Conservation (phyloP, 2,888 invertebrate species). For the Chymomyza amoena region DNA sequence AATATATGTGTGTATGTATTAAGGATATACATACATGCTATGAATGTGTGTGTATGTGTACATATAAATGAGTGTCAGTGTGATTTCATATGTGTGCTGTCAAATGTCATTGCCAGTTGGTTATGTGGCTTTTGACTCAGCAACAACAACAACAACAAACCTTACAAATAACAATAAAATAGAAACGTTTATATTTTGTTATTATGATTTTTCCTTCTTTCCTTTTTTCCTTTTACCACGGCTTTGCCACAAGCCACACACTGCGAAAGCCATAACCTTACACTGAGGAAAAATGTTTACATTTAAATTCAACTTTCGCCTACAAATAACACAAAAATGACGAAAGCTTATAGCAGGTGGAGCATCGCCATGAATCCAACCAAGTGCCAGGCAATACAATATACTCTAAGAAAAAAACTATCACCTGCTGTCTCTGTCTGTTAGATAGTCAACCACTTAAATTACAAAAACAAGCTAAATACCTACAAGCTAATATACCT, state of each 20-base stretch:
- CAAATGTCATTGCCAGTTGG: constrained; percentile 71
- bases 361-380: too few relatives aligned
- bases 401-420: too few relatives aligned
- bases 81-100: constrained; percentile 36
- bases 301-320: too few relatives aligned
- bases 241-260: background rate
- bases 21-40: background rate
- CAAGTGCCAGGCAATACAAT: too few relatives aligned
- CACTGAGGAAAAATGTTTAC: background rate
- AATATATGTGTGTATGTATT: background rate
- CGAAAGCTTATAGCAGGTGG: too few relatives aligned
- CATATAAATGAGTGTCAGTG: constrained; percentile 11
- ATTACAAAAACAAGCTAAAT: too few relatives aligned
- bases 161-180: constrained; percentile 62
- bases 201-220: constrained; percentile 29
- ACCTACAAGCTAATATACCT: too few relatives aligned
- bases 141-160: constrained; percentile 38
- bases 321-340: too few relatives aligned
- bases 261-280: background rate
- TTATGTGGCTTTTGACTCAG: constrained; percentile 65
- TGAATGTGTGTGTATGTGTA: background rate
- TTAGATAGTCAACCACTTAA: too few relatives aligned
- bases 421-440: too few relatives aligned
- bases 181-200: constrained; percentile 56
- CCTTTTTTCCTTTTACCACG: background rate